Evolutionary conservation across 2,113 vertebrate genomes (phyloP).

Genomic region (Anguilla japonica): DNA sequence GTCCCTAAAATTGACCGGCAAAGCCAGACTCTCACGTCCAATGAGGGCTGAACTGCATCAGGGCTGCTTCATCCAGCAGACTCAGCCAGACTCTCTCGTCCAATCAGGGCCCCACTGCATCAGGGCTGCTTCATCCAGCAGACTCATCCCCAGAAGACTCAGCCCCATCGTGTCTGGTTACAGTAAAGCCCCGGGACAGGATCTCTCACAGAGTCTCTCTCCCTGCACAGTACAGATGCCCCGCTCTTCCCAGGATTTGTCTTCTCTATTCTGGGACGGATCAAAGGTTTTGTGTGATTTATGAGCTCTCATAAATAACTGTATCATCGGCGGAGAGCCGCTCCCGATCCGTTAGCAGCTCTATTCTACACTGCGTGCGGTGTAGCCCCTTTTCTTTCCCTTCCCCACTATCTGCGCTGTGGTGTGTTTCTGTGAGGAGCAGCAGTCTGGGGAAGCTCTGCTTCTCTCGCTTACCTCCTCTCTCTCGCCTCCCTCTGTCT

Average conservation of each 20-base stretch:
- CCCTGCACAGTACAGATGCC: background rate
- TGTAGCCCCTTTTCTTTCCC: no score
- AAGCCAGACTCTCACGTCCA: slow-evolving; percentile 35
- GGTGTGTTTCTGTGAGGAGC: background rate
- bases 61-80: slow-evolving; percentile 35
- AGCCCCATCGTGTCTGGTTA: slow-evolving; percentile 32
- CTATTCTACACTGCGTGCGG: background rate
- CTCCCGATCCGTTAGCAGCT: background rate
- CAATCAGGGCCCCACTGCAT: background rate
- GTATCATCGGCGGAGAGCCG: background rate
- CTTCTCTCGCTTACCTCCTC: no score
- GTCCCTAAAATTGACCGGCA: slow-evolving; percentile 26
- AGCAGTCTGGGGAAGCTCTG: background rate
- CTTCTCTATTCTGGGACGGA: no score
- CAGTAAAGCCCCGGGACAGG: slow-evolving; percentile 44
- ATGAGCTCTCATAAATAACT: no score
- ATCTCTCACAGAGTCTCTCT: slow-evolving; percentile 23
- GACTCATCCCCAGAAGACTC: slow-evolving; percentile 35
- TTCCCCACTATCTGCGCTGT: background rate
- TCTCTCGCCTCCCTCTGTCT: background rate
- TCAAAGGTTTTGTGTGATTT: no score
- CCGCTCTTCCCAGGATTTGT: no score
- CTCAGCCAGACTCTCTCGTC: slow-evolving; percentile 38
- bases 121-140: slow-evolving; percentile 31
- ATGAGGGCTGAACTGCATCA: background rate